phyloP scores from a whole-genome alignment of 2,113 vertebrate species.

The Melanotaenia duboulayi region DNA sequence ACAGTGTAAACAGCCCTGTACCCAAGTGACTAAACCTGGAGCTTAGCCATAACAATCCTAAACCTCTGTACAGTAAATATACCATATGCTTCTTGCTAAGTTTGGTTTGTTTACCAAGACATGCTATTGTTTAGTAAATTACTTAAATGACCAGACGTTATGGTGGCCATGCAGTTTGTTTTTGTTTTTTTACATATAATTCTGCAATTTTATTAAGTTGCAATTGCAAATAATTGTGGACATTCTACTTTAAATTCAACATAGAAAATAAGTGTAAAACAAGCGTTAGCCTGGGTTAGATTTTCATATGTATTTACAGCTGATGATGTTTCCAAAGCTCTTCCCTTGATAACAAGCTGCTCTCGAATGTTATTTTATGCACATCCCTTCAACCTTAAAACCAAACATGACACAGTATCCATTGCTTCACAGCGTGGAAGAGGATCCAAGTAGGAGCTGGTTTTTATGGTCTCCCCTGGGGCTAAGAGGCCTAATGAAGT shows the following conservation, averaged over 20 bases:
- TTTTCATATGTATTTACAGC: constrained; percentile 27
- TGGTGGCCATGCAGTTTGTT: constrained; percentile 3
- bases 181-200: not conserved
- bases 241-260: not conserved
- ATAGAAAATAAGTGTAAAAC: constrained; percentile 11
- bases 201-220: not conserved
- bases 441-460: constrained; percentile 35
- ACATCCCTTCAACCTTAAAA: constrained; percentile 47
- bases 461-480: constrained; percentile 66
- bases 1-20: constrained; percentile 75
- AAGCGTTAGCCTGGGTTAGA: not conserved
- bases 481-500: constrained; percentile 74
- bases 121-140: constrained; percentile 48
- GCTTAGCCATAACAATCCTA: constrained; percentile 62
- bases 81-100: constrained; percentile 55
- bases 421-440: constrained; percentile 53
- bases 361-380: constrained; percentile 34
- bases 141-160: constrained; percentile 28
- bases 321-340: constrained; percentile 34
- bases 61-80: constrained; percentile 58
- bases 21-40: constrained; percentile 64
- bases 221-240: not conserved
- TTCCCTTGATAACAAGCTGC: constrained; percentile 35
- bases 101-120: constrained; percentile 32
- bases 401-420: constrained; percentile 55